Base-by-base conservation (phyloP, 2,113 vertebrate genomes). In the Cyanoderma ruficeps region DNA sequence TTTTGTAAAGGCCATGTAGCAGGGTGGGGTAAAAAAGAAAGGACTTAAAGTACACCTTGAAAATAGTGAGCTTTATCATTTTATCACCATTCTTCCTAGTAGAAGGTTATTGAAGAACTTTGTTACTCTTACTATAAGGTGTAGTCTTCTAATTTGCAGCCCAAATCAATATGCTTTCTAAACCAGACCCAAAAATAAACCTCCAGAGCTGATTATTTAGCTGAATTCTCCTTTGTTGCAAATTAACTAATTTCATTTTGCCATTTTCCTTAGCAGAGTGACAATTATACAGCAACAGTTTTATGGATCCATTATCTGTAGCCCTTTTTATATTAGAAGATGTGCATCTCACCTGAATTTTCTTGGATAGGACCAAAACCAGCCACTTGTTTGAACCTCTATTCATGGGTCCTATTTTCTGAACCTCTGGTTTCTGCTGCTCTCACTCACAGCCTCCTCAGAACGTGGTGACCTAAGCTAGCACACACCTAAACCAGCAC, bases 401-500 rank as follows among this genome's bases (percentile, higher is more conserved):
- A 8, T 52, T 52, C 13, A 23, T 2, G 44, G 16, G 9, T 71
- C 19, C 21, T 80, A 6, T 80, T 72, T 82, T 49, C 53, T 49
- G 49, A 80, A 72, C 3, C 13, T 61, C 22, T 89, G 70, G 10
- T 80, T 72, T 60, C 81, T 74, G 24, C 49, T 44, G 2, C 24
- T 80, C 24, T 74, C 33, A 76, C 55, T 35, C 30, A 28, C 22
- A 74, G 37, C 16, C 33, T 71, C 30, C 35, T 59, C 61, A 47
- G 61, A 75, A 37, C 0, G 0, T 0, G 1, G 42, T 46, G 27
- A 63, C 42, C 33, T 42, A 23, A 63, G 49, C 16, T 15, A 7
- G 47, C 53, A 72, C 24, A 7, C 13, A 47, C 44, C 33, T 41
- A 44, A 39, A 15, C 42, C 11, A 5, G n/a, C 37, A 57, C 22